Evolutionary conservation across 64 coral and sea anemone genomes (phyloP), one percentile per base, ranked within the genome.

Genomic region (Pachyseris speciosa): DNA sequence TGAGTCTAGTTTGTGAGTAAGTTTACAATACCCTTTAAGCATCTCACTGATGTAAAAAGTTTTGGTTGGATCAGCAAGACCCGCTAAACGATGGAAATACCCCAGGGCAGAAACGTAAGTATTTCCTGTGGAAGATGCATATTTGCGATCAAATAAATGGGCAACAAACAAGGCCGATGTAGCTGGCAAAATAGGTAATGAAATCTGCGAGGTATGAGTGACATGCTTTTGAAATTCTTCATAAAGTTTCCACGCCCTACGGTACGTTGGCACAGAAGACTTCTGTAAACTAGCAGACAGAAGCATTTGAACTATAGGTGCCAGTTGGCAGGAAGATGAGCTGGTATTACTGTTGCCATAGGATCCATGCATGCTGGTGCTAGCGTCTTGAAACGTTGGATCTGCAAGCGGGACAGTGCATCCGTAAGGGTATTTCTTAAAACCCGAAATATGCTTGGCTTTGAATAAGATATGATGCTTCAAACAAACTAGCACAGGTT

Each of bases 11-110:
- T 67, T 67, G 26, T 32, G 30, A 67, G 4, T 5, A 31, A 86
- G 24, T 2, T 79, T 79, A 3, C 75, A 13, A 57, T 79, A 79
- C 27, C 75, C 49, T 52, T 79, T 58, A 28, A 79, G 75, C 75
- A 79, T 55, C 47, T 79, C 47, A 29, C 12, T 53, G 16, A 79
- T 53, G 26, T 50, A 79, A 79, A 55, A 57, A 50, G 71, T 74
- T 41, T 74, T 37, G 33, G 37, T 39, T 16, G 71, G 71, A 42
- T 74, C 22, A 10, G n/a, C n/a, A n/a, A n/a, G n/a, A n/a, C n/a
- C n/a, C n/a, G n/a, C n/a, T n/a, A n/a, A n/a, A n/a, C n/a, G n/a
- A n/a, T n/a, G n/a, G n/a, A n/a, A n/a, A n/a, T n/a, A n/a, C n/a
- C n/a, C n/a, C n/a, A n/a, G n/a, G 71, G 71, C 38, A 6, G 38